Base-by-base conservation (phyloP, 2,888 invertebrate species). In the Empis livida region DNA sequence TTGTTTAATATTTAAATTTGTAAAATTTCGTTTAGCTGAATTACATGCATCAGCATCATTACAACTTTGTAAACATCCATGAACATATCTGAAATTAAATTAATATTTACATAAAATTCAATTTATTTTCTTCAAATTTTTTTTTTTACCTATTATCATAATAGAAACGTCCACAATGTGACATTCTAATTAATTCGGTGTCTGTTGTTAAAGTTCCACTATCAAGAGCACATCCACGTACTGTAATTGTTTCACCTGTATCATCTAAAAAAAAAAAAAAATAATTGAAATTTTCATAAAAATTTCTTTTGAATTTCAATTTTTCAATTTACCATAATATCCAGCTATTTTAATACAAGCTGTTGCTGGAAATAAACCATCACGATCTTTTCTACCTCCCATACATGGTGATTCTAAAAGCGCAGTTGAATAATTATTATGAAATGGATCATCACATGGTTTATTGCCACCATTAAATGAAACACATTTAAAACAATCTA, bases 401-500 rank as follows among this genome's bases (percentile, higher is more conserved):
- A 90, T 85, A 50, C 97, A 97, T 3, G 93, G 92, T 3, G 88
- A 80, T 70, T 93, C 87, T 57, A 90, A 74, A 70, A 92, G 82
- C 55, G 81, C 79, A 48, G 81, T 72, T 2, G 89, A 87, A 60
- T 82, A 88, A 70, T 92, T 92, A 70, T 93, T 91, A 70, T 93
- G 92, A 71, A 92, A 93, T 1, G 94, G 92, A 68, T 97, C 97
- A 65, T 97, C 96, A 66, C 95, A 94, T 1, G 87, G 80, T 46
- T 54, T 78, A 65, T 92, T 90, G 58, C 79, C 77, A 20, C 88
- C 85, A 64, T 91, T 88, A 71, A 90, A 80, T 1, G 95, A 96
- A 43, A 91, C 87, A 67, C 97, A 97, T 67, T 94, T 94, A 76
- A 95, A 97, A 67, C 96, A 97, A 70, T 95, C 96, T 62, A 97